These are phyloP conservation scores for Hydrotaea cyrtoneurina DNA, from an alignment of 2,888 invertebrate species.

Conservation along the genomic window DNA sequence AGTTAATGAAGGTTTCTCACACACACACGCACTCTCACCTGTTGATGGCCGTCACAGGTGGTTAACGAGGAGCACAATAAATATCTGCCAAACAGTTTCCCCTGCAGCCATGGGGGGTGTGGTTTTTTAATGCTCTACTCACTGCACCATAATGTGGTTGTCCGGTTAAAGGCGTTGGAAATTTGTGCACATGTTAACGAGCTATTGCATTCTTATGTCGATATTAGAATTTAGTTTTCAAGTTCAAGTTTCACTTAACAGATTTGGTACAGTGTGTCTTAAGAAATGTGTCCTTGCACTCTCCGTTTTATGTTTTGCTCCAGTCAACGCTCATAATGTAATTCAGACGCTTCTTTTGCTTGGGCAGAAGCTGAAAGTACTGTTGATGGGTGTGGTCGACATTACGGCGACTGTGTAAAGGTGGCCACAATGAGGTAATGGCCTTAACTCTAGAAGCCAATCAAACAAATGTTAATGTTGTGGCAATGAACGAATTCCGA, in stretches of 20 bases:
- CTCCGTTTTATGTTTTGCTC: conserved; percentile 26
- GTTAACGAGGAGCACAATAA: neutral
- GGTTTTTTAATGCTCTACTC: neutral
- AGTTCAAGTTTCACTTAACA: too few species aligned
- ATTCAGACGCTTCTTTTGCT: conserved; percentile 65
- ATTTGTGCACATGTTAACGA: neutral
- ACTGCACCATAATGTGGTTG: neutral
- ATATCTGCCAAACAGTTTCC: too few species aligned
- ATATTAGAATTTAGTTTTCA: too few species aligned
- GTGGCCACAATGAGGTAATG: conserved; percentile 67
- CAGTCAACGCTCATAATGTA: conserved; percentile 64
- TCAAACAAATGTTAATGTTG: neutral
- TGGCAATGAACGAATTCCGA: neutral
- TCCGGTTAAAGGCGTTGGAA: neutral
- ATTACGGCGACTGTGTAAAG: conserved; percentile 69
- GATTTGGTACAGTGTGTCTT: too few species aligned
- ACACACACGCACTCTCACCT: too few species aligned
- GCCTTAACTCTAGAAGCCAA: conserved; percentile 23
- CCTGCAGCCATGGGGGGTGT: neutral
- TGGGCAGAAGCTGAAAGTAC: conserved; percentile 65
- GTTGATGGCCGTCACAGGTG: neutral
- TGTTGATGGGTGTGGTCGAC: conserved; percentile 67
- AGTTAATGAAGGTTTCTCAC: conserved; percentile 8
- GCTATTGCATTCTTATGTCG: too few species aligned
- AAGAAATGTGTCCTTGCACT: neutral